Base-by-base conservation (phyloP, 1,140 invertebrate species). In the Dreissena polymorpha region DNA sequence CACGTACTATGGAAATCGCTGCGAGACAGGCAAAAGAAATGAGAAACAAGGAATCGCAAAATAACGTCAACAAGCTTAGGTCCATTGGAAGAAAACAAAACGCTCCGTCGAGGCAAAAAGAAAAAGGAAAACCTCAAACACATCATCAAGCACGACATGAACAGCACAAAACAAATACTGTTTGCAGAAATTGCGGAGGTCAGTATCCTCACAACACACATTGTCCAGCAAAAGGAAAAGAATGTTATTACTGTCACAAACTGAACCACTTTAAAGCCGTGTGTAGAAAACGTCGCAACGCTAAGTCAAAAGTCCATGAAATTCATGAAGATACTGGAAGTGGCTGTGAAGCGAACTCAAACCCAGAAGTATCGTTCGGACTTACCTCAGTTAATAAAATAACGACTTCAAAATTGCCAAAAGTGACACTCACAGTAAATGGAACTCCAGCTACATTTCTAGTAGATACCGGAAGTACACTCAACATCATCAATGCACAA, bases 171-270 rank as follows among this genome's bases (percentile, higher is more conserved):
- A 29, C 27, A 49, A 16, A 75, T 14, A 68, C 60, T 49, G 10
- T 39, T 64, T 86, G 85, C 75, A 27, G 49, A 25, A 86, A 86
- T 65, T 83, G 80, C 75, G 85, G 85, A 7, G 64, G 60, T 16
- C n/a, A 23, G 23, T 86, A 51, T 25, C 85, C 75, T 12, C 73
- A 78, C 55, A 64, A 57, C 68, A 23, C 21, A 10, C 51, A 57
- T n/a, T 82, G 84, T 70, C 79, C 78, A 21, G 75, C 84, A 16
- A 60, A 74, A 69, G 78, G 67, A 27, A 72, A 82, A 39, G 21
- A n/a, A n/a, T 16, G 0, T 81, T 55, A 14, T 21, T 51, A 13
- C 63, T 53, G 25, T 77, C 73, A 14, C 53, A 57, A 39, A 68
- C 67, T 14, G 18, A 23, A 10, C 67, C 18, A 21, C 60, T 39